phyloP scores from a whole-genome alignment of 2,888 invertebrate species.

The Drosophila robusta region DNA sequence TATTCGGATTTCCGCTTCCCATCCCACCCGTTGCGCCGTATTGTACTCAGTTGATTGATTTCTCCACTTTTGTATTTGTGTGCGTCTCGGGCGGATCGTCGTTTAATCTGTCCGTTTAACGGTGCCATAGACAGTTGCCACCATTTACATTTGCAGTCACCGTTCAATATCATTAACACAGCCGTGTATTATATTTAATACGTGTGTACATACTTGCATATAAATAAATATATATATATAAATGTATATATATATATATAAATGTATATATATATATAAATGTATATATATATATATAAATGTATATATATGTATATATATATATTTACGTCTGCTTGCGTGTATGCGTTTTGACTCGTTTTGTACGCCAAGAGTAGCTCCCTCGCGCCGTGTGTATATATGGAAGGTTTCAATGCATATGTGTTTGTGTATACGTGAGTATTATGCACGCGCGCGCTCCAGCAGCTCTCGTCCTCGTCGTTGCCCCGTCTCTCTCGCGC shows the following conservation, averaged over 20 bases:
- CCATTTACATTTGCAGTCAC: constrained; percentile 49
- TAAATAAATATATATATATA: constrained; percentile 24
- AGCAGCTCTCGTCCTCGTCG: constrained; percentile 62
- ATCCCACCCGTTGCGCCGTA: constrained; percentile 29
- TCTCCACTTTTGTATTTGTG: constrained; percentile 56
- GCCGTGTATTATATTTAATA: constrained; percentile 58
- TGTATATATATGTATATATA: constrained; percentile 30
- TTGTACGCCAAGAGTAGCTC: constrained; percentile 42
- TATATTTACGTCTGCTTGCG: constrained; percentile 45
- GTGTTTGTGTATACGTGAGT: constrained; percentile 55
- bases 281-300: constrained; percentile 25
- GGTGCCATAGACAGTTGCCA: constrained; percentile 46
- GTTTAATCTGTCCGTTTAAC: constrained; percentile 43
- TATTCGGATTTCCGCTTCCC: constrained; percentile 59
- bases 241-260: constrained; percentile 40
- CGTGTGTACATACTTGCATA: constrained; percentile 22
- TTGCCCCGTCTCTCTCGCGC: constrained; percentile 49
- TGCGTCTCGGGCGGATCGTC: constrained; percentile 50
- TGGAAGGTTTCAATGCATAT: constrained; percentile 35
- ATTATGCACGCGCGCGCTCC: constrained; percentile 76
- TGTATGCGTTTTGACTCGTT: constrained; percentile 50
- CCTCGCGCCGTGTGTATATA: constrained; percentile 14
- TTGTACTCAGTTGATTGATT: constrained; percentile 73
- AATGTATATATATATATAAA: constrained; percentile 35
- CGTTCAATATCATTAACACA: constrained; percentile 63